Base-by-base conservation (phyloP, 1,140 invertebrate species). In the Brachystomella parvula region DNA sequence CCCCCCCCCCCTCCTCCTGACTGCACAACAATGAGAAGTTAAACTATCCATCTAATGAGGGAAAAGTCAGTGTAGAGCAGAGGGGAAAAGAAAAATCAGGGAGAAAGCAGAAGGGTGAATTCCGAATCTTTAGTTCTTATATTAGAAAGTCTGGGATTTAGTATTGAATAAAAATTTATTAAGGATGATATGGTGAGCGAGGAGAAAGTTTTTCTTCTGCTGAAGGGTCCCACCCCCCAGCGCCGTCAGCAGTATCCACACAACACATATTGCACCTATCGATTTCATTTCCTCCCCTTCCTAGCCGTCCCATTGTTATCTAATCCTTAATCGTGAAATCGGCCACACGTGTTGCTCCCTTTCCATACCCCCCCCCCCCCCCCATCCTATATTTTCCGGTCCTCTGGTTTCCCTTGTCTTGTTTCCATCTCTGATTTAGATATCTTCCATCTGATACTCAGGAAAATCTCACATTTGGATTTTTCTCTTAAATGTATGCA, bases 311-410 rank as follows among this genome's bases (percentile, higher is more conserved):
- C 24, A 53, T 53, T 53, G 49, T 53, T 53, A 24, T 67, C 59
- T 61, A 62, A 65, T 30, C 39, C 47, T 12, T 31, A 17, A 60
- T 68, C 70, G 64, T 71, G 63, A 71, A 68, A 71, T 71, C 70
- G 70, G 67, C 70, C 64, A 69, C 70, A 71, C 70, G 70, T 71
- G 70, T 71, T 71, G 70, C 70, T 69, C 60, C 61, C 59, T 62
- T 69, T 66, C 9, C 35, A 15, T 53, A 53, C 12, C 6, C 3
- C 49, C 24, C 49, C 24, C 6, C 6, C 24, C 49, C 15, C 21
- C 21, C 24, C 39, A 9, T 19, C 19, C 19, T 44, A 44, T 44
- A 44, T 44, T 44, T 19, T 44, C 39, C 39, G 6, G 9, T 44
- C 19, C 39, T 44, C 39, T 44, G 19, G 39, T 44, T 44, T 44